Conservation (phyloP, 2,113 vertebrate species). For the Pristiophorus japonicus region DNA sequence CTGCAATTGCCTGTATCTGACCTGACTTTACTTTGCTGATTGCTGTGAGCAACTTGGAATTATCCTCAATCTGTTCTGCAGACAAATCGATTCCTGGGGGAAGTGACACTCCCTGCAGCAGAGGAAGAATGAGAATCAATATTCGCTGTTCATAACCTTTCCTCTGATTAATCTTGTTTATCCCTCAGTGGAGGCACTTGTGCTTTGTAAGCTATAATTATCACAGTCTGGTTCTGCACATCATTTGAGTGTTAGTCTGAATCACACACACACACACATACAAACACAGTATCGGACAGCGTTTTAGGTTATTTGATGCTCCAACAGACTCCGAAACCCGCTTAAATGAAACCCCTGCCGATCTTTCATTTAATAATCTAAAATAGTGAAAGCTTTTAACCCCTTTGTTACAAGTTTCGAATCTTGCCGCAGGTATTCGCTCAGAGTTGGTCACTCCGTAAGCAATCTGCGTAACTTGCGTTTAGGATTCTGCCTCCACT, state of each 20-base stretch:
- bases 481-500: too few relatives aligned
- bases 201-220: neutral
- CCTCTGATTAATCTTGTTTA: neutral
- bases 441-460: too few relatives aligned
- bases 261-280: neutral
- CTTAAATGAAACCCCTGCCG: neutral
- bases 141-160: constrained; percentile 8
- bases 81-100: neutral
- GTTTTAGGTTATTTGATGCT: neutral
- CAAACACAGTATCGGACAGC: neutral
- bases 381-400: too few relatives aligned
- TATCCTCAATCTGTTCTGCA: neutral
- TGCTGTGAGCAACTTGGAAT: neutral
- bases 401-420: too few relatives aligned
- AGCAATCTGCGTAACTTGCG: too few relatives aligned
- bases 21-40: neutral
- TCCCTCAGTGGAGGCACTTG: neutral
- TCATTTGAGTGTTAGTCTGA: neutral
- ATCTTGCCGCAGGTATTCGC: too few relatives aligned
- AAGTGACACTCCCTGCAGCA: neutral
- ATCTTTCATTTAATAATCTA: neutral
- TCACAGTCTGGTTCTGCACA: neutral
- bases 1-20: neutral
- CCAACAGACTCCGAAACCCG: neutral
- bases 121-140: neutral